Conservation (phyloP, 2,113 vertebrate species). For the Ochotona curzoniae region DNA sequence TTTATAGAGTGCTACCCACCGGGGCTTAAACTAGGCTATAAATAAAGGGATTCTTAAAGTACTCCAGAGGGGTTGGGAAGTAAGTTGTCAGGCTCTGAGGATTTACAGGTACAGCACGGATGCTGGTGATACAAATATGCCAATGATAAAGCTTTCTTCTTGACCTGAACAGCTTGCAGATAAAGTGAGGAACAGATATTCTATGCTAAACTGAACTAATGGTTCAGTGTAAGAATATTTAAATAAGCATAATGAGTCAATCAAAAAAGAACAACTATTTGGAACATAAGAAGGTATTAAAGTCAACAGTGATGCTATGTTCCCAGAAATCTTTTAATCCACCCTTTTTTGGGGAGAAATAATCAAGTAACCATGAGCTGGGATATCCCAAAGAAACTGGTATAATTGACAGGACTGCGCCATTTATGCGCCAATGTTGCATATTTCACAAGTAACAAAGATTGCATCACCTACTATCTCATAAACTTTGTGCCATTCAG, state of each 20-base stretch:
- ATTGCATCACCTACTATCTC: not conserved
- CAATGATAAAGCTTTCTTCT: not conserved
- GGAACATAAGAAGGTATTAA: not conserved
- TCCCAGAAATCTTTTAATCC: not conserved
- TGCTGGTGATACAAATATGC: not conserved
- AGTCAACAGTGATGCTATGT: not conserved
- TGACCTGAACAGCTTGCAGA: not conserved
- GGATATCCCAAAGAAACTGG: not conserved
- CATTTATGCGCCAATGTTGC: not conserved
- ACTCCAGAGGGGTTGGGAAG: not conserved
- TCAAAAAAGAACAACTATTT: not conserved
- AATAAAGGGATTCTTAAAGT: constrained; percentile 70
- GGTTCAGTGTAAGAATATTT: not conserved
- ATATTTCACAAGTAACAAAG: not conserved
- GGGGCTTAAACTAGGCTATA: constrained; percentile 58
- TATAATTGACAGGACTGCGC: not conserved
- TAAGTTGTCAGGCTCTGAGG: not conserved
- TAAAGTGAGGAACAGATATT: not conserved
- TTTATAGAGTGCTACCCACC: constrained; percentile 46
- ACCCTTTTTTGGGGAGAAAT: not conserved
- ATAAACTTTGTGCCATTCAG: constrained; percentile 3
- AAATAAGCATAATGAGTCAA: not conserved
- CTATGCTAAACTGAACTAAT: not conserved
- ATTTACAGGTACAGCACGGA: not conserved
- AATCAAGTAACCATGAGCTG: not conserved